Percentiles rank a stretch among this genome's conserved stretches.
Evolutionary conservation across 2,113 vertebrate species (phyloP).

Genomic region (Stictonetta naevosa): DNA sequence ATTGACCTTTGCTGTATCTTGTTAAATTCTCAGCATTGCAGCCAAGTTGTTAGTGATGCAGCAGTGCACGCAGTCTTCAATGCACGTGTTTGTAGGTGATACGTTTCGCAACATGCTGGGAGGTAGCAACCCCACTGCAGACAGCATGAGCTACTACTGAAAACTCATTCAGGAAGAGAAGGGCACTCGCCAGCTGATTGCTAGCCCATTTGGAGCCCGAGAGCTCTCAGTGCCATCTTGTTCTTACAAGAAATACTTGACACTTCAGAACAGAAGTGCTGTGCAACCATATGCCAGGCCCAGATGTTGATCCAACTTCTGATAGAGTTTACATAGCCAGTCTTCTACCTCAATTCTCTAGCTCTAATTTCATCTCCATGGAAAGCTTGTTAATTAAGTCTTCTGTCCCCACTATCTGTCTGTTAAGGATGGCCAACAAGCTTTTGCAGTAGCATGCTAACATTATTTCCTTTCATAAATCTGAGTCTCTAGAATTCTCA

Average conservation of each 20-base stretch:
- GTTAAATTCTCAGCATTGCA: neutral
- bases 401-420: neutral
- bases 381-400: neutral
- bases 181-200: rapidly evolving
- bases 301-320: neutral
- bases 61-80: neutral
- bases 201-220: neutral
- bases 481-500: neutral
- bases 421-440: neutral
- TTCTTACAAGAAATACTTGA: neutral
- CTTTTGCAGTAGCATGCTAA: neutral
- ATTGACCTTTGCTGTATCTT: neutral
- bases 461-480: neutral
- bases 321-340: neutral
- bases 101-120: rapidly evolving
- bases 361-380: neutral
- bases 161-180: neutral
- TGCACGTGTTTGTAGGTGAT: neutral
- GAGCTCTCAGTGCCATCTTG: neutral
- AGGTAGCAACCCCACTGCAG: neutral
- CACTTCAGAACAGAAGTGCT: neutral
- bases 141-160: rapidly evolving
- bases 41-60: neutral
- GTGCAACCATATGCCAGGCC: neutral
- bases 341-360: neutral